phyloP scores from a whole-genome alignment of 1,140 invertebrate species.

The Drosophila ficusphila region DNA sequence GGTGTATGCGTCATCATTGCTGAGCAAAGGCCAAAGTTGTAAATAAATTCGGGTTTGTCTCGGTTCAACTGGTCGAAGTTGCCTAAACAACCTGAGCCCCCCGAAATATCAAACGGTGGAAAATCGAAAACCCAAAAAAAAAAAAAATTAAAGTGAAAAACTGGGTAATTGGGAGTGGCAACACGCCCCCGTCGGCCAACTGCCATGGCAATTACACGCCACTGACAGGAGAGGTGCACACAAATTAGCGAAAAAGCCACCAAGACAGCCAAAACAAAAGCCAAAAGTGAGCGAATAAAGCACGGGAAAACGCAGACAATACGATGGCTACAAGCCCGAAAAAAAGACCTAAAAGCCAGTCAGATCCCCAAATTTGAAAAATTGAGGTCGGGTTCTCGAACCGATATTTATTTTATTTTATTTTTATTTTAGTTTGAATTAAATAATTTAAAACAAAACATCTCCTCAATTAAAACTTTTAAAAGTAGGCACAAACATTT shows the following conservation, averaged over 20 bases:
- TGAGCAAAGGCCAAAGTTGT: conserved; percentile 71
- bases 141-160: conserved; percentile 29
- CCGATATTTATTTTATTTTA: too few species aligned
- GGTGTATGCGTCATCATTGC: conserved; percentile 67
- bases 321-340: conserved; percentile 26
- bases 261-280: conserved; percentile 25
- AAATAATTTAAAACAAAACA: too few species aligned
- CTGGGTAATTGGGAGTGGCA: conserved; percentile 72
- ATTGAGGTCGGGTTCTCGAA: conserved; percentile 46
- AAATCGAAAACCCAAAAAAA: conserved; percentile 10
- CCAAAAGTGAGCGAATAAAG: conserved; percentile 23
- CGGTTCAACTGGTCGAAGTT: conserved; percentile 52
- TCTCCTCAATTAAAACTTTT: too few species aligned
- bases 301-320: conserved; percentile 1
- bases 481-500: too few species aligned
- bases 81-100: conserved; percentile 67
- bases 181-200: conserved; percentile 45
- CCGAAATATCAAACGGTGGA: conserved; percentile 72
- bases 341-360: conserved; percentile 34
- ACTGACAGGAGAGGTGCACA: conserved; percentile 71
- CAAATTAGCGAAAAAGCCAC: conserved; percentile 64
- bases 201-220: conserved; percentile 57
- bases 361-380: conserved; percentile 58
- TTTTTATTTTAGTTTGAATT: conserved; percentile 7
- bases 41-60: conserved; percentile 76